Evolutionary conservation across 2,888 invertebrate species (phyloP).

Genomic region (Oligia latruncula): DNA sequence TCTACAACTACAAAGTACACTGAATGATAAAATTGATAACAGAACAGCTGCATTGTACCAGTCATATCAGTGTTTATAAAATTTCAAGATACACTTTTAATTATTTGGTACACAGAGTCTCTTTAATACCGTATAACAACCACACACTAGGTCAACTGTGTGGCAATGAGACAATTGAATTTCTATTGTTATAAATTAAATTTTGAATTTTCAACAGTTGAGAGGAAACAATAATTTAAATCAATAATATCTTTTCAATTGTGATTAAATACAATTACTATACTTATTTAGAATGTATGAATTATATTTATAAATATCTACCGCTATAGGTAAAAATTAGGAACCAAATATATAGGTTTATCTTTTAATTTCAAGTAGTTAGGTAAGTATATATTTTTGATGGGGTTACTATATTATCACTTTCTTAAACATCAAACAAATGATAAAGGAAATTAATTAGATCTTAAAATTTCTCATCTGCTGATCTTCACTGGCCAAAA

Average conservation of each 20-base stretch:
- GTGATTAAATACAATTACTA: conserved; percentile 1
- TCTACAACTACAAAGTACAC: conserved; percentile 11
- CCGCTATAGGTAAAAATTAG: neutral
- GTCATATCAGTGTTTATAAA: conserved; percentile 8
- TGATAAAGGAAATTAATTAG: conserved; percentile 5
- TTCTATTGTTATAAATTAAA: no score
- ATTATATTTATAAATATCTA: neutral
- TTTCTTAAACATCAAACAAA: conserved; percentile 27
- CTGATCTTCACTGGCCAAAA: conserved; percentile 15
- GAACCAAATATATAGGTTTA: conserved; percentile 22
- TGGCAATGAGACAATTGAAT: no score
- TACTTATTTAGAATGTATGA: neutral
- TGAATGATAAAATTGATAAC: conserved; percentile 2
- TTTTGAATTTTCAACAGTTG: no score
- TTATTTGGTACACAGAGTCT: neutral
- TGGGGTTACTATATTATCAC: conserved; percentile 59
- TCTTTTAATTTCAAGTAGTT: conserved; percentile 9
- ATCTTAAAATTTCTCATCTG: conserved; percentile 4
- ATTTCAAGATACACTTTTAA: conserved; percentile 5
- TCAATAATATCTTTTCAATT: conserved; percentile 1
- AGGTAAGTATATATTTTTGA: conserved; percentile 4
- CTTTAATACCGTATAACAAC: neutral
- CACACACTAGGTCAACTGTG: neutral
- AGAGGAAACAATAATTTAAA: neutral
- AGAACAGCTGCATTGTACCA: neutral